Conservation (phyloP, 2,113 vertebrate genomes). For the Mobula hypostoma region DNA sequence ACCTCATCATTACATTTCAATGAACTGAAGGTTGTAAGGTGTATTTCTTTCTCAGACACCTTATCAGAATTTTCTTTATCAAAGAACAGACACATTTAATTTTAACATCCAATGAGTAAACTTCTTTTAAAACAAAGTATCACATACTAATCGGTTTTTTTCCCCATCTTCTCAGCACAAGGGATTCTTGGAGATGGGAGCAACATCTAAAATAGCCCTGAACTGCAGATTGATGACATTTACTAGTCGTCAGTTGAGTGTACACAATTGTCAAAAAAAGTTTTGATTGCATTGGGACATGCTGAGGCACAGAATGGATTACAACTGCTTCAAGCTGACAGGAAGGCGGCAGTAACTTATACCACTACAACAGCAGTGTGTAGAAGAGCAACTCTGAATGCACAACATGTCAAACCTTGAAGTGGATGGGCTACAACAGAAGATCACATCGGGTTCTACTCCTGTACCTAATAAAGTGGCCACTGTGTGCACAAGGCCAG, state of each 20-base stretch:
- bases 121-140: not conserved
- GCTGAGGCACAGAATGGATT: not conserved
- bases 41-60: not conserved
- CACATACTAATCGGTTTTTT: not conserved
- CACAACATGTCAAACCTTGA: too few relatives aligned
- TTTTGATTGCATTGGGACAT: not conserved
- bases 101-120: not conserved
- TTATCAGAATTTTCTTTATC: not conserved
- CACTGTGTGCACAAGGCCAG: too few relatives aligned
- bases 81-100: not conserved
- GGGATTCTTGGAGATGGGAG: not conserved
- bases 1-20: not conserved
- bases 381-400: too few relatives aligned
- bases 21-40: not conserved
- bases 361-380: too few relatives aligned
- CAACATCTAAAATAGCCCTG: not conserved
- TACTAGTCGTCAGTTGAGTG: not conserved
- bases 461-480: too few relatives aligned
- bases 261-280: not conserved
- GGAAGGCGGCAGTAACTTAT: too few relatives aligned
- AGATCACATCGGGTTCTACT: too few relatives aligned
- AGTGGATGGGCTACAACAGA: too few relatives aligned
- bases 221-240: not conserved
- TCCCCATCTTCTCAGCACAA: not conserved
- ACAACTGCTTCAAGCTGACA: too few relatives aligned